phyloP scores from a whole-genome alignment of 2,113 vertebrate genomes.

The Bucco capensis region DNA sequence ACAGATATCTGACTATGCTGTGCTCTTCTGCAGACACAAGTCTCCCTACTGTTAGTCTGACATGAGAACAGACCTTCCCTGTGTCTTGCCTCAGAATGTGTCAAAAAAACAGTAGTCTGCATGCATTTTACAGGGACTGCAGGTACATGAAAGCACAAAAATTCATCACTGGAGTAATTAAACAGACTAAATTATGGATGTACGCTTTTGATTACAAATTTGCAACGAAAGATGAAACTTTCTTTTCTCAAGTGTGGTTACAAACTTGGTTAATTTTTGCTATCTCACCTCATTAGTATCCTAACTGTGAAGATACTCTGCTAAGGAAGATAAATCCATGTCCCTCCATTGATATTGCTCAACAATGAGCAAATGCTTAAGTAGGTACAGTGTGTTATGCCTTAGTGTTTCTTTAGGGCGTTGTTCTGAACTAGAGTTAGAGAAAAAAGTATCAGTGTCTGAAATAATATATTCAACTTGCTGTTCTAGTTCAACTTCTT shows the following conservation, averaged over 20 bases:
- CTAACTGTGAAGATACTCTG: not conserved
- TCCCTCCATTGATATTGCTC: not conserved
- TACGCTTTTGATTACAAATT: not conserved
- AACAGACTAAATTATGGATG: not conserved
- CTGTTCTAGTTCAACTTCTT: not conserved
- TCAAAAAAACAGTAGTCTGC: not conserved
- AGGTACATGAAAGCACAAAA: not conserved
- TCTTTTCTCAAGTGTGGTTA: not conserved
- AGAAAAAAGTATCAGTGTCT: not conserved
- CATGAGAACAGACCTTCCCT: not conserved
- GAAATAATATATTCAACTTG: not conserved
- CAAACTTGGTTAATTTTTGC: not conserved
- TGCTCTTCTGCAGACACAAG: accelerated
- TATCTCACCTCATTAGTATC: not conserved
- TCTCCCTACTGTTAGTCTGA: not conserved
- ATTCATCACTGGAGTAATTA: not conserved
- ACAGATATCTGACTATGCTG: not conserved
- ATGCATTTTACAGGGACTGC: not conserved
- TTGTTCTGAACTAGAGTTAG: not conserved
- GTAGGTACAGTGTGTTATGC: not conserved
- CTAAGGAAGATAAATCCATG: not conserved
- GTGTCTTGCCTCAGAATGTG: not conserved
- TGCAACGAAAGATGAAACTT: not conserved
- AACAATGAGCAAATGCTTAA: not conserved
- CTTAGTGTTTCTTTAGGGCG: not conserved